Evolutionary conservation across 2,888 invertebrate genomes (phyloP).

Genomic region (Limulus polyphemus): DNA sequence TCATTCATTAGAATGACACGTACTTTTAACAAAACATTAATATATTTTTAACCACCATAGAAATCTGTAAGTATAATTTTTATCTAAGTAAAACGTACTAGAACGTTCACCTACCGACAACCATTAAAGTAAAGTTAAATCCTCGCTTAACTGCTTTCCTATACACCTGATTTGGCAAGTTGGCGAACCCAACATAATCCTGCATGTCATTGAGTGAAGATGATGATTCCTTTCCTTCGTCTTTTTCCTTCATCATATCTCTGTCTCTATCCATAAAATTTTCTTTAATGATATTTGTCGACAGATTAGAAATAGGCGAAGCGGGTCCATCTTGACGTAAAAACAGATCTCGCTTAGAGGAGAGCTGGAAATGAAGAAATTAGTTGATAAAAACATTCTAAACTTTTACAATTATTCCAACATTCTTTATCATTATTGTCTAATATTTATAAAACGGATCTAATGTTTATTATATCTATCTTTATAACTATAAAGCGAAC

Average conservation of each 20-base stretch:
- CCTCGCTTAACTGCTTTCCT: slow-evolving; percentile 28
- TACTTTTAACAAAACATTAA: too few species aligned
- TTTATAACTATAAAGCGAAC: too few species aligned
- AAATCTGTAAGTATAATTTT: background rate
- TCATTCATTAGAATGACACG: too few species aligned
- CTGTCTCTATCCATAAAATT: slow-evolving; percentile 12
- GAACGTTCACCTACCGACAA: slow-evolving; percentile 20
- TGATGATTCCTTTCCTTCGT: background rate
- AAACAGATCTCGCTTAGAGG: slow-evolving; percentile 15
- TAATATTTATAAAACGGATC: too few species aligned
- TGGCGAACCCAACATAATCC: slow-evolving; percentile 25
- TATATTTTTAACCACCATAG: too few species aligned
- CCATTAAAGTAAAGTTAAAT: slow-evolving; percentile 28
- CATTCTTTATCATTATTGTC: too few species aligned
- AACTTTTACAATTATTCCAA: too few species aligned
- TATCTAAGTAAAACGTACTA: too few species aligned
- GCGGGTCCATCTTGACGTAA: slow-evolving; percentile 10
- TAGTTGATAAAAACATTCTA: too few species aligned
- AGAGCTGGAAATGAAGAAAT: slow-evolving; percentile 8
- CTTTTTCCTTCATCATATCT: slow-evolving; percentile 15
- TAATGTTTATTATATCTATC: too few species aligned
- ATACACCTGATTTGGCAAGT: slow-evolving; percentile 27
- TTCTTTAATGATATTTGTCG: slow-evolving; percentile 11
- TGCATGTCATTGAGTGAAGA: slow-evolving; percentile 20
- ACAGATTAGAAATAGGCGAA: slow-evolving; percentile 6